Percentiles rank a stretch among this genome's conserved stretches.
phyloP scores from a whole-genome alignment of 2,113 vertebrate genomes.

The Misgurnus mizolepis region DNA sequence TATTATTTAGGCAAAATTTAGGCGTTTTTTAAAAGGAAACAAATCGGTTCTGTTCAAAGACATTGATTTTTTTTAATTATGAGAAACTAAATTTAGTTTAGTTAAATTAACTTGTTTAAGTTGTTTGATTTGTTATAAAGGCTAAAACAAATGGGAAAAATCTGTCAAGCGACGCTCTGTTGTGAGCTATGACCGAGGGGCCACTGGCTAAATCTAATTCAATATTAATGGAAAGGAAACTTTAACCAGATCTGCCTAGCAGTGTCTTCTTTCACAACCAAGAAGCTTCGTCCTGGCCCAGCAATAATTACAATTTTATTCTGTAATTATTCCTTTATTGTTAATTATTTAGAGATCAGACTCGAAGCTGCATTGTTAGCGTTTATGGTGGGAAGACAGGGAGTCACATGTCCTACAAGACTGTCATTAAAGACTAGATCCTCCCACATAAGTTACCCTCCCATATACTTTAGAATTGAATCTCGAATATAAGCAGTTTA shows the following conservation, averaged over 20 bases:
- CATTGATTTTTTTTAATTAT: too few relatives aligned
- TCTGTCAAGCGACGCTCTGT: conserved; percentile 34
- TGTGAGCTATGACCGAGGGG: conserved; percentile 32
- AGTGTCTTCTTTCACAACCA: conserved; percentile 73
- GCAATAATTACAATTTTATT: conserved; percentile 86
- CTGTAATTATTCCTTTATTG: conserved; percentile 90
- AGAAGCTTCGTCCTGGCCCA: conserved; percentile 66
- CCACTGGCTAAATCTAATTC: conserved; percentile 66
- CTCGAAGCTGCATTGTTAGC: conserved; percentile 73
- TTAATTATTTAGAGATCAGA: conserved; percentile 86
- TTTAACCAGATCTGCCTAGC: conserved; percentile 68
- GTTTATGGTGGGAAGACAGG: conserved; percentile 71
- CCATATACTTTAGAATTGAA: neutral
- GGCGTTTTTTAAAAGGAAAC: neutral
- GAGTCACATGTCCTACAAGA: conserved; percentile 67
- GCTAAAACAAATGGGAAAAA: conserved; percentile 44
- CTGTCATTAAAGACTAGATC: conserved; percentile 42
- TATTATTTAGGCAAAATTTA: too few relatives aligned
- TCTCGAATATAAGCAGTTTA: neutral
- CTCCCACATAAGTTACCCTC: conserved; percentile 11
- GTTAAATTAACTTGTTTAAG: neutral
- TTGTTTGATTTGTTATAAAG: neutral
- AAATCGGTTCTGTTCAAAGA: neutral
- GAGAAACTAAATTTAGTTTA: too few relatives aligned
- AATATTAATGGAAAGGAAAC: conserved; percentile 74